phyloP scores from a whole-genome alignment of 2,113 vertebrate species.

The Malurus melanocephalus region DNA sequence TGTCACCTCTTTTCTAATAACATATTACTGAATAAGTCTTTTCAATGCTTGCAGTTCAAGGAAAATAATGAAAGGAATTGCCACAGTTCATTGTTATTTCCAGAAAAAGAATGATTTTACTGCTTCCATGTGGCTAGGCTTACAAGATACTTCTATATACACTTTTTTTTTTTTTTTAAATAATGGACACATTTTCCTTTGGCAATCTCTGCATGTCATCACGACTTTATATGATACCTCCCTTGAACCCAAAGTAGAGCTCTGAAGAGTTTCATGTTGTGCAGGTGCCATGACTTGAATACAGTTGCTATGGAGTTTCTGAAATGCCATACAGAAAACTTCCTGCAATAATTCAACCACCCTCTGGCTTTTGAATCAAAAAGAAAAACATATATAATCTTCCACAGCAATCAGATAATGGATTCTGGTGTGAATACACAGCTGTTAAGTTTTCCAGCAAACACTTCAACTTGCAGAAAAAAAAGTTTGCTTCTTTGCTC shows the following conservation, averaged over 20 bases:
- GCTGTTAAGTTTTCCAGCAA: background rate
- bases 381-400: background rate
- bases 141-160: background rate
- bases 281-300: background rate
- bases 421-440: background rate
- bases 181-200: background rate
- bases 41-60: background rate
- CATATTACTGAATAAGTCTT: background rate
- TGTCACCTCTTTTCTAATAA: background rate
- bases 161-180: background rate
- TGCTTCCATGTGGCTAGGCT: background rate
- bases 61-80: background rate
- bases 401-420: slow-evolving; percentile 1
- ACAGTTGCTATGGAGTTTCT: slow-evolving; percentile 25
- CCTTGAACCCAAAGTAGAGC: slow-evolving; percentile 6
- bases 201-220: background rate
- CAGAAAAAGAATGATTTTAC: background rate
- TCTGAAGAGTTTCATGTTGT: background rate
- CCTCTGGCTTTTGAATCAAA: slow-evolving; percentile 20
- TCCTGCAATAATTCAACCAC: slow-evolving; percentile 2
- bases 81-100: background rate
- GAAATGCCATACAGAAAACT: background rate
- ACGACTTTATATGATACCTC: background rate
- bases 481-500: background rate
- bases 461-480: background rate